Evolutionary conservation across 2,113 vertebrate species (phyloP), one percentile per base, ranked within the genome.

Genomic region (Pungitius pungitius): DNA sequence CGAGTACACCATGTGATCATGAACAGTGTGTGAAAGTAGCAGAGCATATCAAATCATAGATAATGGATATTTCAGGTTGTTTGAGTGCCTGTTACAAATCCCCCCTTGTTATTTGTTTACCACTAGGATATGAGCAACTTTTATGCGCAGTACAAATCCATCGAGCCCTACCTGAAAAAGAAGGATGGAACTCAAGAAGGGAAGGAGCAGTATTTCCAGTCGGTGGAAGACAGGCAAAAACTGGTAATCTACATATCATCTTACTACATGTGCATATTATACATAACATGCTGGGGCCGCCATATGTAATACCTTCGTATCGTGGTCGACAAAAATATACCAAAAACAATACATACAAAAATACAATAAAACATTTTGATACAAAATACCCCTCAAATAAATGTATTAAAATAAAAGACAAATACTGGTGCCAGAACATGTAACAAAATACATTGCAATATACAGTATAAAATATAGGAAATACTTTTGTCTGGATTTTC

Each of bases 71-170:
- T n/a, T 18, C 61, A 6, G 6, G n/a, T 17, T 3, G 17, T 27
- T 2, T 43, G 6, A 47, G 5, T 42, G 15, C 7, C 18, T 66
- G 0, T 66, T 8, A 14, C 43, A 3, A 54, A 6, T 42, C 58
- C 12, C 4, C 40, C 3, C 22, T 54, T 9, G 3, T 43, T 20
- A 1, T 54, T 7, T 59, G 24, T 12, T 75, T 60, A 70, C 39
- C 52, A 33, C 6, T 89, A 99, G 97, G 97, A 99, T 75, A 71
- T 99, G 94, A 98, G 93, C 76, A 97, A 99, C 91, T 98, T 99
- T 90, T 99, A 98, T 0, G 97, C 97, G 0, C 97, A 99, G 87
- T 99, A 99, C 89, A 98, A 97, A 80, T 96, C 95, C 55, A 99
- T 99, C 0, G 93, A 98, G 91, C 97, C 97, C 6, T 99, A 95